Evolutionary conservation across 2,888 invertebrate species (phyloP).

Genomic region (Clitarchus hookeri): DNA sequence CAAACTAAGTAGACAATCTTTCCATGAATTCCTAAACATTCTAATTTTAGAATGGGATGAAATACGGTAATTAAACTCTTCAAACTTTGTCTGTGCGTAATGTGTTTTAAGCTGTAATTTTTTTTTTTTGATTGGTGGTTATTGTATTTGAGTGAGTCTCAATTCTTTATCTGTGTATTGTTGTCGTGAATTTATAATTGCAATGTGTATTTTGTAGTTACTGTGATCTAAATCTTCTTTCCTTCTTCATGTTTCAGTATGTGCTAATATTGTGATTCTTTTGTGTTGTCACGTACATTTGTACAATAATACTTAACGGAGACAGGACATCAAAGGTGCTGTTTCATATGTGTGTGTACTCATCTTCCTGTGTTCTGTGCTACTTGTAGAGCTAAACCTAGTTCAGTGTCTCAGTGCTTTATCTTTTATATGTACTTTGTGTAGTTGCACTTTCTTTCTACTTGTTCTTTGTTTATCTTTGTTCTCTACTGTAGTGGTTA

Average conservation of each 20-base stretch:
- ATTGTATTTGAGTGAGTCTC: too few species aligned
- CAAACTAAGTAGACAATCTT: too few species aligned
- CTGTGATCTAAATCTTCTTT: constrained; percentile 4
- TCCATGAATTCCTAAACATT: too few species aligned
- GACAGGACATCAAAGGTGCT: background rate
- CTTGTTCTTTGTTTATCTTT: constrained; percentile 26
- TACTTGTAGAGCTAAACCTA: constrained; percentile 7
- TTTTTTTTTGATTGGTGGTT: too few species aligned
- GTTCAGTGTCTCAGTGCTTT: background rate
- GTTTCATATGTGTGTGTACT: background rate
- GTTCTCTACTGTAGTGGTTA: background rate
- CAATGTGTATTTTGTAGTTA: background rate
- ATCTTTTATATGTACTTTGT: background rate
- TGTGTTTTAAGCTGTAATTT: background rate
- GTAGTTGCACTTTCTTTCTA: background rate
- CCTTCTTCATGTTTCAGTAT: background rate
- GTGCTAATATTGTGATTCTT: constrained; percentile 11
- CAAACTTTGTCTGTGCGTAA: too few species aligned
- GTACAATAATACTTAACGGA: background rate
- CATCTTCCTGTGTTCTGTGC: background rate
- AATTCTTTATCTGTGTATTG: too few species aligned
- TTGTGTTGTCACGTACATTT: background rate
- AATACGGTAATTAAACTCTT: too few species aligned
- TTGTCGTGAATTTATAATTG: background rate
- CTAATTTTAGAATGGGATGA: too few species aligned